Evolutionary conservation across 2,888 invertebrate genomes (phyloP).

Genomic region (Oscheius onirici): DNA sequence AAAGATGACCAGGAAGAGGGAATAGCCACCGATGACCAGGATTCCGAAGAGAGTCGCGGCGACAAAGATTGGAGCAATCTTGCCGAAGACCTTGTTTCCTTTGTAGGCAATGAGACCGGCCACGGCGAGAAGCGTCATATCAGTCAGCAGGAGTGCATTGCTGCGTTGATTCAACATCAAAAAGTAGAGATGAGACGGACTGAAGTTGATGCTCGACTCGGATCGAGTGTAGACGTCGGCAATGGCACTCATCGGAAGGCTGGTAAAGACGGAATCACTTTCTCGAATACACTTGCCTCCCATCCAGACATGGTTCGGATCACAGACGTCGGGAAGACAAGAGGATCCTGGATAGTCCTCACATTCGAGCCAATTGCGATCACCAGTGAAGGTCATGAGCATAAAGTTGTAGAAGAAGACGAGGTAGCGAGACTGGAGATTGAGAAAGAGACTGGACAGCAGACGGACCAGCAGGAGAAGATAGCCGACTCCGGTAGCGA

Average conservation of each 20-base stretch:
- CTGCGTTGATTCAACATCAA: neutral
- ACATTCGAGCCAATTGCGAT: constrained; percentile 20
- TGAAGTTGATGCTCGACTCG: constrained; percentile 6
- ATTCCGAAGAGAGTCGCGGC: neutral
- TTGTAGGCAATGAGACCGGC: constrained; percentile 7
- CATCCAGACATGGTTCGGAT: constrained; percentile 3
- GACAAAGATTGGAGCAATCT: constrained; percentile 1
- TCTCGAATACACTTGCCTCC: neutral
- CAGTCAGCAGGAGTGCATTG: neutral
- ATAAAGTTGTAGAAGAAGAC: constrained; percentile 22
- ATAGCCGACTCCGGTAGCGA: constrained; percentile 18
- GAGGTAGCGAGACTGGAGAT: constrained; percentile 17
- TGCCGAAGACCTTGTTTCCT: constrained; percentile 23
- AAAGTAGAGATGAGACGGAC: constrained; percentile 14
- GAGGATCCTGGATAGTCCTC: constrained; percentile 8
- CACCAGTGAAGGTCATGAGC: constrained; percentile 3
- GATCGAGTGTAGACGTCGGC: neutral
- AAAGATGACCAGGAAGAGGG: neutral
- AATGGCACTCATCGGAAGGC: neutral
- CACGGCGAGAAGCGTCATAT: neutral
- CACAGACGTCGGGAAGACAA: constrained; percentile 8
- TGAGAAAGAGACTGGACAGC: neutral
- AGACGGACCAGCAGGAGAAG: constrained; percentile 25
- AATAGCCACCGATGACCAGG: neutral
- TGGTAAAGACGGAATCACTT: neutral